A percentile compares a stretch with the other conserved stretches of the same genome.
phyloP scores from a whole-genome alignment of 2,113 vertebrate species.

The Reinhardtius hippoglossoides region DNA sequence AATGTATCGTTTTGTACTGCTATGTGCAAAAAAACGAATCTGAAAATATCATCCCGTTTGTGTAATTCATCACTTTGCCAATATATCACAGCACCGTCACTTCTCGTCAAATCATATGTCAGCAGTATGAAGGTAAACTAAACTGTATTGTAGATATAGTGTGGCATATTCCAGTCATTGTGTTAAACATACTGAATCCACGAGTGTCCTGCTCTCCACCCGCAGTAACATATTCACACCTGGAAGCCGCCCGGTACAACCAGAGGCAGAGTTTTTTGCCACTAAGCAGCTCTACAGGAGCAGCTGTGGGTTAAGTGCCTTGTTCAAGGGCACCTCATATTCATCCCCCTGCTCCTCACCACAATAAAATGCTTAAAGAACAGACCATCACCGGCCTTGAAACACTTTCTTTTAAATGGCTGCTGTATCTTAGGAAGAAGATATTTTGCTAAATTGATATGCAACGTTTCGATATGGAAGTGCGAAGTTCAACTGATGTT shows the following conservation, averaged over 20 bases:
- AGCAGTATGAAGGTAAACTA: too few relatives aligned
- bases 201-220: not conserved
- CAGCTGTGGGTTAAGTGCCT: slow-evolving; percentile 34
- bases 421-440: slow-evolving; percentile 10
- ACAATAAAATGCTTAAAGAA: slow-evolving; percentile 7
- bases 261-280: slow-evolving; percentile 6
- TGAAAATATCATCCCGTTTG: too few relatives aligned
- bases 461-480: not conserved
- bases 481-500: not conserved
- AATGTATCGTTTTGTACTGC: too few relatives aligned
- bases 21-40: too few relatives aligned
- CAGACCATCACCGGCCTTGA: not conserved
- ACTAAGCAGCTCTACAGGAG: slow-evolving; percentile 13
- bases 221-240: slow-evolving; percentile 15
- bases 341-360: slow-evolving; percentile 3
- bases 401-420: not conserved
- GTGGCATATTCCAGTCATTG: too few relatives aligned
- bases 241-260: slow-evolving; percentile 3
- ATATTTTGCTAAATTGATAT: not conserved
- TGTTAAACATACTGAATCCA: not conserved
- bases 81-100: too few relatives aligned
- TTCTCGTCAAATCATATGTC: too few relatives aligned
- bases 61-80: too few relatives aligned
- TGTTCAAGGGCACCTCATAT: slow-evolving; percentile 37
- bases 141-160: too few relatives aligned